Percentiles rank a stretch among this genome's conserved stretches.
Conservation (phyloP, 2,888 invertebrate species). For the Aphodius sticticus region DNA sequence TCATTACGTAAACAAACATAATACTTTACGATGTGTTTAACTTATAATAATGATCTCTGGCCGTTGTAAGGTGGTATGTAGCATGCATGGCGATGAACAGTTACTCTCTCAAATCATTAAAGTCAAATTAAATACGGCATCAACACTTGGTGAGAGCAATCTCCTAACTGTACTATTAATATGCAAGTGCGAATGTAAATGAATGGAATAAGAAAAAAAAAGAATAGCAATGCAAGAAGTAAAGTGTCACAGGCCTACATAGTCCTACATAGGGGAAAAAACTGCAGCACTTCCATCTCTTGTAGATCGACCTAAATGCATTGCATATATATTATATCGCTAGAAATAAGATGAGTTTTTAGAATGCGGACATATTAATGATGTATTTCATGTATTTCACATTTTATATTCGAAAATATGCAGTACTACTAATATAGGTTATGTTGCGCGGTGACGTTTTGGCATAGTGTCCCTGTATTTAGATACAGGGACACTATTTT, state of each 20-base stretch:
- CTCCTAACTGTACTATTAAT: not conserved
- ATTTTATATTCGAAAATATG: not conserved
- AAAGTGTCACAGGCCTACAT: not conserved
- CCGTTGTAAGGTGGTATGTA: not conserved
- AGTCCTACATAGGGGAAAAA: not conserved
- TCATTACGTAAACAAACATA: not conserved
- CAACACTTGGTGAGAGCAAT: conserved; percentile 5
- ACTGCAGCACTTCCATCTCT: not conserved
- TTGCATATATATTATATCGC: not conserved
- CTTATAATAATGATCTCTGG: not conserved
- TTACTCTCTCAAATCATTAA: conserved; percentile 20
- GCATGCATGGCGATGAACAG: not conserved
- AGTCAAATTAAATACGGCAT: conserved; percentile 4
- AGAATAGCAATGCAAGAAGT: not conserved
- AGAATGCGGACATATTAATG: not conserved
- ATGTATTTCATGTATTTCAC: not conserved
- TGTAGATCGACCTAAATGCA: not conserved
- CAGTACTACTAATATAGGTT: no score
- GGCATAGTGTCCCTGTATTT: no score
- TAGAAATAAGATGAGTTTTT: not conserved
- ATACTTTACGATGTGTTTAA: not conserved
- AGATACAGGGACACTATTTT: no score
- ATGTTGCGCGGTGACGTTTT: no score
- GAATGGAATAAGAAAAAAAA: not conserved
- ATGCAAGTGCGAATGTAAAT: not conserved